Base-by-base conservation (phyloP, 2,888 invertebrate genomes). In the Ceratothoa steindachneri region DNA sequence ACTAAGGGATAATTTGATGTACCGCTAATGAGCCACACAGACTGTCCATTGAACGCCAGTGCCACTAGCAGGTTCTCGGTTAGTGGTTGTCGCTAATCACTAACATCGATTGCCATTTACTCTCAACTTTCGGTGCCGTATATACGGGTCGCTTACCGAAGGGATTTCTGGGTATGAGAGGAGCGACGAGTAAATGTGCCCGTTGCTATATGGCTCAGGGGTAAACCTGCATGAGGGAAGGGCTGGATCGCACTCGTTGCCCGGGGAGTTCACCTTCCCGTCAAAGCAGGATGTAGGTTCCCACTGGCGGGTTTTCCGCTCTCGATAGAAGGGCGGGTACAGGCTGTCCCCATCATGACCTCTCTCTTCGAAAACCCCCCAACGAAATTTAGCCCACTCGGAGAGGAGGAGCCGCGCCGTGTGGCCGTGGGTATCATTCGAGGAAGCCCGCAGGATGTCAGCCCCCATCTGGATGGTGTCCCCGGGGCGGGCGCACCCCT, bases 301-400 rank as follows among this genome's bases (percentile, higher is more conserved):
- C 52, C 31, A 77, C 41, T 73, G 74, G 55, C 75, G 73, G 0
- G 75, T 73, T 64, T 73, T 77, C 55, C 73, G 75, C 68, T 75
- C 77, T 12, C 75, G 64, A 82, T 87, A 88, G 80, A 87, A 88
- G 77, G 85, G 83, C 0, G 89, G 89, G 82, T 88, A 89, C 41
- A 88, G 85, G 0, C 86, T 85, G 82, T 89, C 89, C 69, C 85
- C 86, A 60, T 83, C 83, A 81, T 86, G 88, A 0, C 89, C 89
- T 76, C 87, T 87, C 82, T 90, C 90, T 81, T 89, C 89, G 82
- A 89, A 90, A 1, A 90, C 87, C 1, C 90, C 90, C 84, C 89
- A 90, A 0, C 89, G 86, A 81, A 88, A 89, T 84, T 88, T 89
- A 1, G 88, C 88, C 86, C 89, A 90, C 81, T 90, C 88, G 81